A percentile compares a stretch with the other conserved stretches of the same genome.
Conservation (phyloP, 1,140 invertebrate species). For the Lerema accius region DNA sequence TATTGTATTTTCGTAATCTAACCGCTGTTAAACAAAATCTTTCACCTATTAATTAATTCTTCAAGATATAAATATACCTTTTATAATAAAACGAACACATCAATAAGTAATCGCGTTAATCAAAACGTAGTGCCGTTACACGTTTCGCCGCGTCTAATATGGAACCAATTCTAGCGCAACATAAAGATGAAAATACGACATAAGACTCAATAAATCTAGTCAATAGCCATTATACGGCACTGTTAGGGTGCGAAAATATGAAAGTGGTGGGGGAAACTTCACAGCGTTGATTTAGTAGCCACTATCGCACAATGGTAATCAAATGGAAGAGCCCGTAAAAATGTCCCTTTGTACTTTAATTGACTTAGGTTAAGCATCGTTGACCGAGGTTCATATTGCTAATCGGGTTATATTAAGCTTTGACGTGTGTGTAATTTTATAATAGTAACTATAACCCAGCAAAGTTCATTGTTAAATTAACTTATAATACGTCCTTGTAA, state of each 20-base stretch:
- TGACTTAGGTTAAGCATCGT: background rate
- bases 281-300: slow-evolving; percentile 73
- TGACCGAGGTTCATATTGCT: no score
- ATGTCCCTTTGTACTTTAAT: slow-evolving; percentile 11
- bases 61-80: no score
- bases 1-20: no score
- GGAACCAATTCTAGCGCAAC: slow-evolving; percentile 56
- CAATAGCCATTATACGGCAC: slow-evolving; percentile 78
- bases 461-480: no score
- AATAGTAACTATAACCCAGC: no score
- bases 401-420: no score
- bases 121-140: slow-evolving; percentile 27
- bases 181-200: slow-evolving; percentile 76
- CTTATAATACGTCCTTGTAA: no score
- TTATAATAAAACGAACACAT: slow-evolving; percentile 2
- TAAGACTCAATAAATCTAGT: slow-evolving; percentile 78
- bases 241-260: slow-evolving; percentile 78
- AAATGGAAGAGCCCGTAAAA: slow-evolving; percentile 48
- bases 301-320: slow-evolving; percentile 46
- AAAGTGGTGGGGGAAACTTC: slow-evolving; percentile 66
- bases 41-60: no score
- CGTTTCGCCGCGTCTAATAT: slow-evolving; percentile 44
- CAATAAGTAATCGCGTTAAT: slow-evolving; percentile 21
- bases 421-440: background rate
- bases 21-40: no score